A percentile compares a stretch with the other conserved stretches of the same genome.
phyloP scores from a whole-genome alignment of 2,797 vertebrate genomes.

The Spinus pinus region DNA sequence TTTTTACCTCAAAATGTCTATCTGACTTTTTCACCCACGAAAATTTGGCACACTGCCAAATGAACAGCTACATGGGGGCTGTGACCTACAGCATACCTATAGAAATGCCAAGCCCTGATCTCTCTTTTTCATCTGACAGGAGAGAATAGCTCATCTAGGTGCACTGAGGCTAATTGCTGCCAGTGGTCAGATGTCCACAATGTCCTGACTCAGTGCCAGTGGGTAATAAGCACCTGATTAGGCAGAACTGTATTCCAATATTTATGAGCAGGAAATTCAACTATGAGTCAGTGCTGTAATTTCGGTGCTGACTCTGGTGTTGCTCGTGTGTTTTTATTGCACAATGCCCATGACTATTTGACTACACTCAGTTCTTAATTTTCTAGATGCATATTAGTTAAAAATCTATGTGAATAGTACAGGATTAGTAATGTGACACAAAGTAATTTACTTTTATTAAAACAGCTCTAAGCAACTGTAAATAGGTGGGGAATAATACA shows the following conservation, averaged over 20 bases:
- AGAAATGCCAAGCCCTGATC: not conserved
- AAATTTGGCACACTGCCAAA: not conserved
- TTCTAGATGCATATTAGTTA: not conserved
- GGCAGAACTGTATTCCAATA: not conserved
- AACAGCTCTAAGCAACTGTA: not conserved
- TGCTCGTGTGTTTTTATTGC: not conserved
- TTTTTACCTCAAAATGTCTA: accelerated
- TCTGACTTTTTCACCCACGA: not conserved
- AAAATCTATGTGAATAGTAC: not conserved
- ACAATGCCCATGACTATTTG: not conserved
- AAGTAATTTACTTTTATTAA: not conserved
- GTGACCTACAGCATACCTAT: not conserved
- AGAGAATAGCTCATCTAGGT: not conserved
- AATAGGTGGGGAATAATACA: not conserved
- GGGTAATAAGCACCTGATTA: not conserved
- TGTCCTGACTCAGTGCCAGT: not conserved
- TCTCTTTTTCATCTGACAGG: not conserved
- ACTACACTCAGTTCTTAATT: not conserved
- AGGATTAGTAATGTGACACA: not conserved
- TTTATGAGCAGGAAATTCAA: not conserved
- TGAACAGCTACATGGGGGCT: accelerated
- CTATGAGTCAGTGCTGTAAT: not conserved
- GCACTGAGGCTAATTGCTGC: not conserved
- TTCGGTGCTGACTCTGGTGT: not conserved
- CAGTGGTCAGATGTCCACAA: not conserved